Conservation (phyloP, 2,113 vertebrate genomes). For the rabbit (Oryctolagus cuniculus) region DNA sequence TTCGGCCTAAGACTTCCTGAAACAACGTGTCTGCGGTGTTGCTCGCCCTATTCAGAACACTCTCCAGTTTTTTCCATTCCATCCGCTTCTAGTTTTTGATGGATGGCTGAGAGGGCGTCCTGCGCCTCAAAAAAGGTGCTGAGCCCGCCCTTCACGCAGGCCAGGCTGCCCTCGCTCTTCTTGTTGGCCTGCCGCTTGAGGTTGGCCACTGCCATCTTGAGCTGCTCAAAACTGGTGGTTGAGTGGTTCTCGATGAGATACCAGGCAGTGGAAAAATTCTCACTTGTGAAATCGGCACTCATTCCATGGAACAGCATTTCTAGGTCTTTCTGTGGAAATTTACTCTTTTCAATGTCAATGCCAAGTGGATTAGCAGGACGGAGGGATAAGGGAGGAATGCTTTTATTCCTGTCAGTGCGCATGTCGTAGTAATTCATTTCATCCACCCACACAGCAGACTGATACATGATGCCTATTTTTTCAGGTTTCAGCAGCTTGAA, state of each 20-base stretch:
- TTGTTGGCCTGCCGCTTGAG: conserved; percentile 97
- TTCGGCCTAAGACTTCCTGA: conserved; percentile 97
- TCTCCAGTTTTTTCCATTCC: no score
- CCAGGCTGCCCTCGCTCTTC: conserved; percentile 98
- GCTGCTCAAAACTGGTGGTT: conserved; percentile 96
- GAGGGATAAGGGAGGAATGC: no score
- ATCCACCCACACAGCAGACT: no score
- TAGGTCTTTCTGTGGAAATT: conserved; percentile 93
- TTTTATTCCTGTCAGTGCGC: no score
- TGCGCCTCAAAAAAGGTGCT: conserved; percentile 99
- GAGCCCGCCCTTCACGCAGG: conserved; percentile 97
- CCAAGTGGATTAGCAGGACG: no score
- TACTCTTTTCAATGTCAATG: no score
- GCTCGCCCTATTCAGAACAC: no score
- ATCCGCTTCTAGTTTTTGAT: no score
- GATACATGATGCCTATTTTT: no score
- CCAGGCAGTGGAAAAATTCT: conserved; percentile 98
- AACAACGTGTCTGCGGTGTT: conserved; percentile 97
- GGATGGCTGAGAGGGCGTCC: conserved; percentile 97
- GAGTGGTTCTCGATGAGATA: conserved; percentile 99
- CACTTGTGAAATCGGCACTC: conserved; percentile 98
- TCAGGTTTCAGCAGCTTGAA: conserved; percentile 97
- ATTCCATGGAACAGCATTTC: conserved; percentile 95
- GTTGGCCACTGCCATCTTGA: conserved; percentile 93
- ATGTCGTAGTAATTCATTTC: no score